Conservation (phyloP, 2,888 invertebrate genomes). For the Drosophila quinaria region DNA sequence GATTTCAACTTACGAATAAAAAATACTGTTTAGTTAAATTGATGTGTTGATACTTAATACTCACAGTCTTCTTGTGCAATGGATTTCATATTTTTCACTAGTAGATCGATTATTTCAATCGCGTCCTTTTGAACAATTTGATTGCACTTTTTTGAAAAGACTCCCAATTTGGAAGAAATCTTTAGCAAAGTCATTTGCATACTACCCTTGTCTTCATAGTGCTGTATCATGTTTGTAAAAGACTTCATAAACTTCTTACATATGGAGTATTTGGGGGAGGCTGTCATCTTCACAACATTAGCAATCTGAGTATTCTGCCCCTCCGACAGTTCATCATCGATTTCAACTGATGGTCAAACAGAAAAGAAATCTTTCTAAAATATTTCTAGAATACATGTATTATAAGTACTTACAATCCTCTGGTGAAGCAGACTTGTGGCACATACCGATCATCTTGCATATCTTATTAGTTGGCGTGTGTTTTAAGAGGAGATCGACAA, state of each 20-base stretch:
- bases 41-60: not conserved
- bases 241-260: constrained; percentile 1
- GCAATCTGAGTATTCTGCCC: not conserved
- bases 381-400: not conserved
- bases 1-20: not conserved
- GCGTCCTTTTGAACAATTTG: constrained; percentile 1
- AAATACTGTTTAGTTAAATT: not conserved
- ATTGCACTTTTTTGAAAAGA: not conserved
- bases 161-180: constrained; percentile 4
- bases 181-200: constrained; percentile 12
- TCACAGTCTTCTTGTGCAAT: constrained; percentile 19
- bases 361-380: not conserved
- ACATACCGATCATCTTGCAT: constrained; percentile 15
- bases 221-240: not conserved
- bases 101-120: constrained; percentile 9
- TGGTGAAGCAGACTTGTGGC: not conserved
- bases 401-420: constrained; percentile 2
- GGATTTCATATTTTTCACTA: not conserved
- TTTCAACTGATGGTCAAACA: not conserved
- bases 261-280: not conserved
- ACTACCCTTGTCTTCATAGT: constrained; percentile 6
- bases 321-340: not conserved
- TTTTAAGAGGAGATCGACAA: constrained; percentile 8
- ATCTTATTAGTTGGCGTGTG: not conserved
- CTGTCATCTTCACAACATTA: not conserved